Percentiles rank a stretch among this genome's conserved stretches.
Evolutionary conservation across 2,888 invertebrate species (phyloP).

Genomic region (Resseliella maxima): DNA sequence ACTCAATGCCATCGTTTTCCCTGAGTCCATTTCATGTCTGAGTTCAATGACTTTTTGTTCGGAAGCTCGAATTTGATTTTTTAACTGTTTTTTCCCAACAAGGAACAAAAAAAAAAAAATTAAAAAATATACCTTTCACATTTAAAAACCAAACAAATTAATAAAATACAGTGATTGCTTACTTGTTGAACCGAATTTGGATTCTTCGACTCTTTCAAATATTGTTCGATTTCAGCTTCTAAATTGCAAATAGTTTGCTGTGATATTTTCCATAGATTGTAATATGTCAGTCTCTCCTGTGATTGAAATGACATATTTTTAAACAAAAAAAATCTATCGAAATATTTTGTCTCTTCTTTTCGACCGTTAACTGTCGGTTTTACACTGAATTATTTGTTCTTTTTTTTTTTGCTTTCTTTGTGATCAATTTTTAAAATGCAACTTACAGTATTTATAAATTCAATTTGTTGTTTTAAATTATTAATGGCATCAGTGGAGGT

Average conservation of each 20-base stretch:
- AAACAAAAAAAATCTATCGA: neutral
- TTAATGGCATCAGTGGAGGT: slow-evolving; percentile 64
- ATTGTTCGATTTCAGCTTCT: slow-evolving; percentile 66
- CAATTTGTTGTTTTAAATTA: slow-evolving; percentile 66
- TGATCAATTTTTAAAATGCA: neutral
- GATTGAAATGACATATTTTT: slow-evolving; percentile 57
- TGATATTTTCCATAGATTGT: slow-evolving; percentile 76
- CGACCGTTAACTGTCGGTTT: neutral
- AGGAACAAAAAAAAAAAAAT: neutral
- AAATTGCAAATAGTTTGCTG: slow-evolving; percentile 75
- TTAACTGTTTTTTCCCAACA: too few relatives aligned
- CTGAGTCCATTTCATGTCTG: slow-evolving; percentile 18
- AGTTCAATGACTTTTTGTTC: neutral
- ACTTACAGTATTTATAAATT: slow-evolving; percentile 64
- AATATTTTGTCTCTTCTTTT: slow-evolving; percentile 57
- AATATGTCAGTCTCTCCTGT: slow-evolving; percentile 75
- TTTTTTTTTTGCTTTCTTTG: too few relatives aligned
- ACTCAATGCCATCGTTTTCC: neutral
- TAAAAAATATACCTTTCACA: neutral
- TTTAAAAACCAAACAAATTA: neutral
- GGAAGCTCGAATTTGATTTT: neutral
- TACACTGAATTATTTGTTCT: neutral
- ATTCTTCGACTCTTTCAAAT: slow-evolving; percentile 16
- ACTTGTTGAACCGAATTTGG: neutral
- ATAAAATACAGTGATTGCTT: neutral